Conservation (phyloP, 2,797 vertebrate species). For the Prunella strophiata region DNA sequence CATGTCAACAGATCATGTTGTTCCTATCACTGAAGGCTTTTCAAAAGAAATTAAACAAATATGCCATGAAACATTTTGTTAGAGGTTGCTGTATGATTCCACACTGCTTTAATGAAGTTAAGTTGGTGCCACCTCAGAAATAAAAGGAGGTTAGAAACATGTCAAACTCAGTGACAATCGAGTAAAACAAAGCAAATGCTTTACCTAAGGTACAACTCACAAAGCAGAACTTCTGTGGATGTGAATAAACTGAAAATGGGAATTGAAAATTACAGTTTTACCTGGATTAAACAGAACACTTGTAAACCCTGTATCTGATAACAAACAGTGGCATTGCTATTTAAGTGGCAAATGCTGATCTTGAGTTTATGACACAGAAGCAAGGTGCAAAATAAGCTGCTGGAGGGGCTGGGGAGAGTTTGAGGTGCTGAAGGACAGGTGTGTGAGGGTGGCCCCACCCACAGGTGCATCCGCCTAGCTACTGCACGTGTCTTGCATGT, state of each 20-base stretch:
- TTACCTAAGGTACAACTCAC: not conserved
- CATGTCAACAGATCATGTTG: not conserved
- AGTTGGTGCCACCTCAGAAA: not conserved
- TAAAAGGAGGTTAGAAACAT: not conserved
- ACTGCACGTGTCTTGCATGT: fast-evolving
- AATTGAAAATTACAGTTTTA: not conserved
- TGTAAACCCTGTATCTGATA: not conserved
- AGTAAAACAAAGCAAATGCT: fast-evolving
- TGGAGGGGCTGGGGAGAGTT: not conserved
- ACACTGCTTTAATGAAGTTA: not conserved
- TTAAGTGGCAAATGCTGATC: not conserved
- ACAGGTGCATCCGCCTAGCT: not conserved
- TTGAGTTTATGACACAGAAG: not conserved
- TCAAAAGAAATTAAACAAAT: not conserved
- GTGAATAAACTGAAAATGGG: not conserved
- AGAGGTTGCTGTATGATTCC: not conserved
- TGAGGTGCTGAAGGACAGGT: not conserved
- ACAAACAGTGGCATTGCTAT: not conserved
- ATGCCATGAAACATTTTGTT: not conserved
- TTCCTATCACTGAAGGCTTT: not conserved
- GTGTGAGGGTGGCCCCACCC: not conserved
- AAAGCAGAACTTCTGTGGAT: fast-evolving
- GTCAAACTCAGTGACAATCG: not conserved
- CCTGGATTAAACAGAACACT: not conserved
- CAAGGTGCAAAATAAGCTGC: not conserved